Conservation (phyloP, 1,140 invertebrate genomes). For the Cecropterus lyciades region DNA sequence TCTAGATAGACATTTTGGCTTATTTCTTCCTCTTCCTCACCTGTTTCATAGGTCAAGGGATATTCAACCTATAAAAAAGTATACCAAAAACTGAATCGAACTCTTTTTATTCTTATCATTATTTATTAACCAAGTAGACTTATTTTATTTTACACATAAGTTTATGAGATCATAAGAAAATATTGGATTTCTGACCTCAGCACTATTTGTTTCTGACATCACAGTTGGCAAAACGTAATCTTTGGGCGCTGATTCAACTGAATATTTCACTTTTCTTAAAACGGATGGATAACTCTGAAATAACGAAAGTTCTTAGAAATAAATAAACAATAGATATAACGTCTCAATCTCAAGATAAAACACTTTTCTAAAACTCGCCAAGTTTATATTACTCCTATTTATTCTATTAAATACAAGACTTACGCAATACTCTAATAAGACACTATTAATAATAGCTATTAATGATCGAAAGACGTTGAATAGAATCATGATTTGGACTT, state of each 20-base stretch:
- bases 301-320: neutral
- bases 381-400: too few relatives aligned
- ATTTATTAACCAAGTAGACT: too few relatives aligned
- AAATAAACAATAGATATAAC: too few relatives aligned
- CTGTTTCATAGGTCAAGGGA: constrained; percentile 61
- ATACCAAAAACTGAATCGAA: neutral
- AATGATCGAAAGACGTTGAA: too few relatives aligned
- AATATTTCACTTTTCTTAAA: constrained; percentile 67
- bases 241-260: constrained; percentile 61
- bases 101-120: too few relatives aligned
- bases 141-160: too few relatives aligned
- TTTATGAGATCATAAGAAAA: neutral
- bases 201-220: constrained; percentile 52
- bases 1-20: constrained; percentile 52
- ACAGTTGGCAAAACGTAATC: constrained; percentile 72
- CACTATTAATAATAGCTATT: too few relatives aligned
- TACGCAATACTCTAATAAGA: too few relatives aligned
- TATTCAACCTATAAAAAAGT: constrained; percentile 46
- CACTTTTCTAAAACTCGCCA: too few relatives aligned
- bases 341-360: too few relatives aligned
- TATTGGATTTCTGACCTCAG: constrained; percentile 47
- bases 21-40: constrained; percentile 55
- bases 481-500: too few relatives aligned
- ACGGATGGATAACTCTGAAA: constrained; percentile 74
- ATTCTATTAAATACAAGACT: too few relatives aligned